Conservation (phyloP, 2,113 vertebrate genomes). For the Sakesphorus luctuosus region DNA sequence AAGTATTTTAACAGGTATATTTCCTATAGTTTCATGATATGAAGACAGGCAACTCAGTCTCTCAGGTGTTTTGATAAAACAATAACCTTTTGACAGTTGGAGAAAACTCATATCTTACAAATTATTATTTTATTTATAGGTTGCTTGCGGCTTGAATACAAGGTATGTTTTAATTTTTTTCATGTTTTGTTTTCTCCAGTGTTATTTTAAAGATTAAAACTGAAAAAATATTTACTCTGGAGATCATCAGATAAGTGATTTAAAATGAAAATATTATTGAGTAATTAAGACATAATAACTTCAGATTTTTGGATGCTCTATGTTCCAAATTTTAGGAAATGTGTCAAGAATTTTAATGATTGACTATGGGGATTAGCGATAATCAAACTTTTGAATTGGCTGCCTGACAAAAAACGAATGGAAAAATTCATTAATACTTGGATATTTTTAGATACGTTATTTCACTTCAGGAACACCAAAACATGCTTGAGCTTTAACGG, state of each 20-base stretch:
- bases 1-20: background rate
- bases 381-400: background rate
- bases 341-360: background rate
- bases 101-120: background rate
- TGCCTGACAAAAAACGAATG: background rate
- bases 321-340: background rate
- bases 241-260: background rate
- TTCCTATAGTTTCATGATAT: background rate
- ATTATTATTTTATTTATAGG: slow-evolving; percentile 63
- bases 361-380: background rate
- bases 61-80: background rate
- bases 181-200: background rate
- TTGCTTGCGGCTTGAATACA: slow-evolving; percentile 75
- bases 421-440: background rate
- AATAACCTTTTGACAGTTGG: background rate
- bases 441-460: background rate
- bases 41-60: background rate
- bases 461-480: background rate
- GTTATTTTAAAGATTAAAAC: background rate
- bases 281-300: background rate
- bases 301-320: background rate
- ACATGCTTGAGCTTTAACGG: background rate
- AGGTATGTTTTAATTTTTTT: slow-evolving; percentile 50
- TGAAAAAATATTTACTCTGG: background rate
- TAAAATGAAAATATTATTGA: background rate